Evolutionary conservation across 2,113 vertebrate species (phyloP), one percentile per base, ranked within the genome.

Genomic region (Rhinolophus ferrumequinum): DNA sequence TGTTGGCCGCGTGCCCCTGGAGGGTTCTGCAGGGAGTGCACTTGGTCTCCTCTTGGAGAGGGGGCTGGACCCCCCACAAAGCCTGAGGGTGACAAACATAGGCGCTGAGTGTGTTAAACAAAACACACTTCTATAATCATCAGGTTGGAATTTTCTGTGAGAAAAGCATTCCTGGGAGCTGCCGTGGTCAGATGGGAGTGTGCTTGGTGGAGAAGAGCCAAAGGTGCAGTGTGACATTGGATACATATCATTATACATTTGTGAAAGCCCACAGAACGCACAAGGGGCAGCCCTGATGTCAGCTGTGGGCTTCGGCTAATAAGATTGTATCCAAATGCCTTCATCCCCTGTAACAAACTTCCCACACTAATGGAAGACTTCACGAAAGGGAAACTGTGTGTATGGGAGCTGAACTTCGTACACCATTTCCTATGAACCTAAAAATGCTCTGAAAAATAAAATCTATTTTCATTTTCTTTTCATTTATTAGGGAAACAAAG

Each of bases 321-420:
- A 35, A 24, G 33, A 28, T 6, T 8, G 6, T 35, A n/a, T 35
- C 41, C 4, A 4, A 5, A 19, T 30, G 1, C 3, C 15, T 16
- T 38, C 26, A 0, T 13, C 6, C 21, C 8, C 18, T 1, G 8
- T n/a, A 24, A 88, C 18, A 10, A 41, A n/a, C 0, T 6, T 26
- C 5, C 30, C 56, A 0, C 19, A 4, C 14, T 21, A 16, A 28
- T 18, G 21, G 50, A 7, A 8, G 33, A 8, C 1, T 35, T 38
- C 9, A 5, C 4, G 4, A 14, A 19, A 44, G 38, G 26, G 22
- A n/a, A 19, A 50, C 41, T 10, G 21, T 12, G n/a, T 4, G 2
- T 15, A 24, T 47, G 54, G 38, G 19, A 26, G 24, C 21, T 18
- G 30, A 38, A 24, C 30, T 47, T 47, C 26, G 82, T 30, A 33